Base-by-base conservation (phyloP, 2,797 vertebrate species). In the Bryconaethiops microstoma region DNA sequence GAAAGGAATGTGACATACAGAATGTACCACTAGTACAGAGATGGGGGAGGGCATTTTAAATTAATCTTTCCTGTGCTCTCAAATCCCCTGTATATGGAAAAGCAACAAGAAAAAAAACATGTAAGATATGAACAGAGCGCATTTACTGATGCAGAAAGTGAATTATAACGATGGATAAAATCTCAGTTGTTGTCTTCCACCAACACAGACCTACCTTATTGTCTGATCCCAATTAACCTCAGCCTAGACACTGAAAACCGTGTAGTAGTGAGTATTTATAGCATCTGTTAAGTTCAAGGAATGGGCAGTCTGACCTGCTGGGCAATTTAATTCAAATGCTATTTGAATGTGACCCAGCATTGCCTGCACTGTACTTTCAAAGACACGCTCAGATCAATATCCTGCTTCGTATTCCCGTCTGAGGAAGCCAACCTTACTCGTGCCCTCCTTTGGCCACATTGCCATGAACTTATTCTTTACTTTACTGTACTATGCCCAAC, bases 271-370 rank as follows among this genome's bases (percentile, higher is more conserved):
- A 60, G 65, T 75, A 80, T 80, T 75, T 68, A 80, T 76, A 75
- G 52, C 42, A 60, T 80, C 25, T 75, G 63, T 69, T 54, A 57
- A 62, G 55, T 69, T 80, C 50, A 68, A 76, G 52, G 74, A 78
- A 87, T 81, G 83, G 85, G 54, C 84, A 83, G 80, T 75, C 63
- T 48, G 63, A 55, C 55, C 71, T 35, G 50, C 23, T 69, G 72
- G 25, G 52, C 72, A 59, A 60, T 60, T 75, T 74, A 67, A 67
- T 69, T 80, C 52, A 10, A 50, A 29, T 80, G 19, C 21, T 75
- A n/a, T n/a, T 69, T 75, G 54, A 55, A 57, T 73, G 70, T 57
- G 54, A 57, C 52, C 54, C 72, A 52, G 69, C 5, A 52, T 39
- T 62, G 74, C 54, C 25, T 80, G 19, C 55, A 48, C 17, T 60